Evolutionary conservation across 2,113 vertebrate species (phyloP), one percentile per base, ranked within the genome.

Genomic region (Heteronetta atricapilla): DNA sequence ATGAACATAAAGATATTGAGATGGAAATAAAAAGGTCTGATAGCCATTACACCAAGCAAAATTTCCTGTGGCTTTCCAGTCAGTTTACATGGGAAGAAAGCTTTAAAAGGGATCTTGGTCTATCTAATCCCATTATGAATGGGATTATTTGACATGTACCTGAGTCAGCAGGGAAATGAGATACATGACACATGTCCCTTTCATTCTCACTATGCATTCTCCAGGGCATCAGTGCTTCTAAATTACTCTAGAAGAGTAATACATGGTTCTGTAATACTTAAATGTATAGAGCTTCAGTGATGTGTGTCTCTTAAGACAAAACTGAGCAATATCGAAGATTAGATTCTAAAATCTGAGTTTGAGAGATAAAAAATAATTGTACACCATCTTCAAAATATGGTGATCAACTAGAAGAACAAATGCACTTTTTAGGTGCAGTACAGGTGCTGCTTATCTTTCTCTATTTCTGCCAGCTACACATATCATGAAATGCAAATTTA

Each of bases 401-500:
- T 15, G 36, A 36, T 13, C 38, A 63, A 46, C 52, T 59, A 72
- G 38, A 81, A 91, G 9, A 36, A 89, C 50, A 60, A 38, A 3
- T 56, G 44, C 8, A 11, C 5, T 63, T 56, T 48, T 29, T 36
- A 74, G 34, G 25, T 63, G n/a, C 20, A 86, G 11, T 44, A 52
- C 18, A 78, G 34, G 56, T 86, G 56, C 16, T 28, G 59, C 68
- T 94, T 86, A 52, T 29, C 11, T 86, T 48, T 74, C 23, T 84
- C 46, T 60, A 40, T 44, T 93, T 95, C 48, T 92, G 34, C 34
- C 74, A 83, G n/a, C 53, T 68, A 82, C 25, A 25, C 19, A 36
- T 67, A 64, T 72, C 66, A 75, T n/a, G 52, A 81, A 93, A 86
- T 86, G 31, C n/a, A 93, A 91, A 88, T 88, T 75, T 88, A 38